These are phyloP conservation scores for Dendrolimus punctatus DNA, from an alignment of 1,140 invertebrate species.

Conservation along the genomic window DNA sequence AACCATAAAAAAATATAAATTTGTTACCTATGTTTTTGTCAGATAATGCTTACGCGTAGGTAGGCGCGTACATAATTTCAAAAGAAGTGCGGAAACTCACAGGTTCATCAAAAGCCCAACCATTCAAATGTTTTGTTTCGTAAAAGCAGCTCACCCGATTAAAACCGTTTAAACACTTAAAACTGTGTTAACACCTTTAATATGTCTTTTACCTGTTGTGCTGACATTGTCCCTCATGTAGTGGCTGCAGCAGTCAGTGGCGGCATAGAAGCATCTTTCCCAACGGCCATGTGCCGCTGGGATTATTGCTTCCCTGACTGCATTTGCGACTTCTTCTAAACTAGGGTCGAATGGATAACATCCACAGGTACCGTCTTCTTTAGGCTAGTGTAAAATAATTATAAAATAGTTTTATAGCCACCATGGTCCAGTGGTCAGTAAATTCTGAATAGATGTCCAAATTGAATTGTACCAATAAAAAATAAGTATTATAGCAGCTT, in stretches of 20 bases:
- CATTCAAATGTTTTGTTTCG: too few relatives aligned
- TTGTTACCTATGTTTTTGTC: too few relatives aligned
- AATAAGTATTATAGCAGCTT: too few relatives aligned
- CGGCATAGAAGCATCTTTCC: constrained; percentile 51
- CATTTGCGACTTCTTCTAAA: constrained; percentile 36
- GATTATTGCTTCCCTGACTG: constrained; percentile 33
- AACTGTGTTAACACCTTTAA: neutral
- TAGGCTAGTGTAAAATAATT: constrained; percentile 12
- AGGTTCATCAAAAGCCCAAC: too few relatives aligned
- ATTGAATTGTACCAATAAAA: too few relatives aligned
- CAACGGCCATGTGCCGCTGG: constrained; percentile 44
- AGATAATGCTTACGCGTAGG: too few relatives aligned
- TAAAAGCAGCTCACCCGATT: too few relatives aligned
- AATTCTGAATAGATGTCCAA: neutral
- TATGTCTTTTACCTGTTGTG: constrained; percentile 7
- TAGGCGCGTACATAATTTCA: too few relatives aligned
- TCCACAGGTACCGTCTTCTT: constrained; percentile 51
- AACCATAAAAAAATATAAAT: too few relatives aligned
- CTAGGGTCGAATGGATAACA: constrained; percentile 58
- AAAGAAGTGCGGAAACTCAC: too few relatives aligned
- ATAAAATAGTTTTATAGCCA: neutral
- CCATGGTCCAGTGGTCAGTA: neutral
- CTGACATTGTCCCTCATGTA: constrained; percentile 25
- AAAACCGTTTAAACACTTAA: too few relatives aligned
- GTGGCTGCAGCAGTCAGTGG: constrained; percentile 47